phyloP scores from a whole-genome alignment of 2,113 vertebrate genomes.

The Excalfactoria chinensis region DNA sequence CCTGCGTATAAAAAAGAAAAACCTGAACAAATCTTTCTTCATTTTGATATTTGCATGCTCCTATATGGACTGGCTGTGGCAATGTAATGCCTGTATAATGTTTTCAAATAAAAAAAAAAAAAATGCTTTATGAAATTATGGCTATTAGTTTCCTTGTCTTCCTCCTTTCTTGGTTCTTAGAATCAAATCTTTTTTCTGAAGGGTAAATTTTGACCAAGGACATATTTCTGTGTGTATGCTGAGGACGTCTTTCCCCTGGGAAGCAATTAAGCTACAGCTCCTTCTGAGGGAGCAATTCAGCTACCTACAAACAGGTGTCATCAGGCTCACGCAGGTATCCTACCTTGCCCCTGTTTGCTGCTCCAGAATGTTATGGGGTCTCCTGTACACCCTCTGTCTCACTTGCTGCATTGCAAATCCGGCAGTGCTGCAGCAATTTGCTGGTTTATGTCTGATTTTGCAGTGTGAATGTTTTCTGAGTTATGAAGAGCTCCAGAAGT shows the following conservation, averaged over 20 bases:
- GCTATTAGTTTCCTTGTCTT: conserved; percentile 49
- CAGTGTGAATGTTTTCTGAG: background rate
- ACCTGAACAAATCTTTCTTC: conserved; percentile 75
- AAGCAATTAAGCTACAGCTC: background rate
- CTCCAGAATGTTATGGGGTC: background rate
- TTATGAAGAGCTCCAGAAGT: background rate
- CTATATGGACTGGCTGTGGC: conserved; percentile 87
- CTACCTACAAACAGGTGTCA: background rate
- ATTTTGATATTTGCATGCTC: conserved; percentile 89
- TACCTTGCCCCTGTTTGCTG: background rate
- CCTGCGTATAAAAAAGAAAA: conserved; percentile 52
- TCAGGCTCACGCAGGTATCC: background rate
- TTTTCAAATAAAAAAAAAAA: conserved; percentile 84
- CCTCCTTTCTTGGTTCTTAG: conserved; percentile 52
- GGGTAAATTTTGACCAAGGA: background rate
- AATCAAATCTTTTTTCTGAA: background rate
- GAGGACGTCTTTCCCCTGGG: background rate
- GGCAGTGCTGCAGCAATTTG: background rate
- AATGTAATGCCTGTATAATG: conserved; percentile 89
- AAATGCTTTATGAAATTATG: conserved; percentile 83
- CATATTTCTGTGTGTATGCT: rapidly evolving
- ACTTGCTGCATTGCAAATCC: background rate
- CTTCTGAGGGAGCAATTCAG: conserved; percentile 43
- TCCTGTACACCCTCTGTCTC: background rate
- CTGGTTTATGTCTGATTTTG: background rate